These are phyloP conservation scores for Orthonevra nobilis DNA, from an alignment of 2,888 invertebrate species.

Conservation along the genomic window DNA sequence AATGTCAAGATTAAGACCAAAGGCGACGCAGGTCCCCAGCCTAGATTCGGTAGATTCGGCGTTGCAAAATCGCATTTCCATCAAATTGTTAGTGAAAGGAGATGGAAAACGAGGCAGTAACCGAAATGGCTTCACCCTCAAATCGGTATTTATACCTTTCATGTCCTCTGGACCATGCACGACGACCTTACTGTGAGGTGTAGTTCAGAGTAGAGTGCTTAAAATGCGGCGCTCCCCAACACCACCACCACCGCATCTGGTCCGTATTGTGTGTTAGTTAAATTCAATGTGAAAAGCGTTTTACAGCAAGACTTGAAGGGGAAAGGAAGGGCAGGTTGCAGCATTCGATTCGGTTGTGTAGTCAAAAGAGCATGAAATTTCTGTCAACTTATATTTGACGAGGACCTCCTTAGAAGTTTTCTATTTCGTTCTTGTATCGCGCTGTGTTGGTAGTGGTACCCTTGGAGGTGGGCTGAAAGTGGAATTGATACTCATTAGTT, in stretches of 20 bases:
- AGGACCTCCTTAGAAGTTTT: neutral
- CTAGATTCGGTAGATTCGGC: conserved; percentile 17
- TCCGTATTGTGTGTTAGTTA: conserved; percentile 65
- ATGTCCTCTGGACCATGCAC: conserved; percentile 64
- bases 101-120: conserved; percentile 25
- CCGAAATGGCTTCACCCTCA: conserved; percentile 38
- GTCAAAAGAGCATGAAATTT: conserved; percentile 70
- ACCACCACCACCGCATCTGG: neutral
- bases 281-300: conserved; percentile 66
- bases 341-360: conserved; percentile 60
- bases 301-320: too few species aligned
- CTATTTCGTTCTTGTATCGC: neutral
- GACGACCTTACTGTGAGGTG: conserved; percentile 13
- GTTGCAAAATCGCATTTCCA: conserved; percentile 62
- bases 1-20: conserved; percentile 71
- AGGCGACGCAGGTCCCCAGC: conserved; percentile 44
- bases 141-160: conserved; percentile 65
- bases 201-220: conserved; percentile 39
- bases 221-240: conserved; percentile 21
- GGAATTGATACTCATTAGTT: conserved; percentile 69
- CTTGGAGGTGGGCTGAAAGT: conserved; percentile 22
- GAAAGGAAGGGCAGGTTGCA: too few species aligned
- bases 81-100: conserved; percentile 55
- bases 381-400: conserved; percentile 62
- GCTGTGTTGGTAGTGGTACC: too few species aligned